Percentiles rank a stretch among this genome's conserved stretches.
Conservation (phyloP, 2,888 invertebrate genomes). For the Neelides folsomi region DNA sequence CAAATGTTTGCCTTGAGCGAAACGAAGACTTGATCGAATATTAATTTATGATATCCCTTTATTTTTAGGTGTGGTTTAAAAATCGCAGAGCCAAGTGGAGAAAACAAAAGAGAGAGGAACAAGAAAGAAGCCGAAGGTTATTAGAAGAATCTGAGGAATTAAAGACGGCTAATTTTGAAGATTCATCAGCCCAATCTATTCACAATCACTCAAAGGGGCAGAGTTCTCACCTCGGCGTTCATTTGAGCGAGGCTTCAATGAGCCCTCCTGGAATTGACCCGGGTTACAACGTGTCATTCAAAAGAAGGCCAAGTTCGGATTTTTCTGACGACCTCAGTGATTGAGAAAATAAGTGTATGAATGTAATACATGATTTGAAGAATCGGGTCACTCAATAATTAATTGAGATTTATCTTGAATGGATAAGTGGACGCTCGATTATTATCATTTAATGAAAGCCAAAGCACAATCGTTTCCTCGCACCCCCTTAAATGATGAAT, state of each 20-base stretch:
- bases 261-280: constrained; percentile 33
- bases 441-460: too few relatives aligned
- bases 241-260: constrained; percentile 35
- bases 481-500: too few relatives aligned
- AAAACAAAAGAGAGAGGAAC: constrained; percentile 70
- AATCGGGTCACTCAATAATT: constrained; percentile 1
- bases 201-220: constrained; percentile 36
- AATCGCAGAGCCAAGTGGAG: constrained; percentile 92
- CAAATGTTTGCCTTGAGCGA: too few relatives aligned
- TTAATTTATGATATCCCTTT: too few relatives aligned
- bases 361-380: neutral
- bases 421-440: too few relatives aligned
- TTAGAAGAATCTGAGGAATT: constrained; percentile 52
- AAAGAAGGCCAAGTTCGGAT: constrained; percentile 19
- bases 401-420: neutral
- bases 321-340: constrained; percentile 31
- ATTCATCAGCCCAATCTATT: neutral
- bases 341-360: too few relatives aligned
- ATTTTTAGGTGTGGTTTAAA: constrained; percentile 79
- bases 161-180: neutral
- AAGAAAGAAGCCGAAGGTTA: constrained; percentile 57
- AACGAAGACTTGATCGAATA: too few relatives aligned
- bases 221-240: constrained; percentile 16
- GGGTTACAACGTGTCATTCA: neutral
- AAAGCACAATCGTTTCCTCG: too few relatives aligned